Percentiles rank a stretch among this genome's conserved stretches.
Conservation (phyloP, 2,888 invertebrate species). For the Sylvicola cinctus region DNA sequence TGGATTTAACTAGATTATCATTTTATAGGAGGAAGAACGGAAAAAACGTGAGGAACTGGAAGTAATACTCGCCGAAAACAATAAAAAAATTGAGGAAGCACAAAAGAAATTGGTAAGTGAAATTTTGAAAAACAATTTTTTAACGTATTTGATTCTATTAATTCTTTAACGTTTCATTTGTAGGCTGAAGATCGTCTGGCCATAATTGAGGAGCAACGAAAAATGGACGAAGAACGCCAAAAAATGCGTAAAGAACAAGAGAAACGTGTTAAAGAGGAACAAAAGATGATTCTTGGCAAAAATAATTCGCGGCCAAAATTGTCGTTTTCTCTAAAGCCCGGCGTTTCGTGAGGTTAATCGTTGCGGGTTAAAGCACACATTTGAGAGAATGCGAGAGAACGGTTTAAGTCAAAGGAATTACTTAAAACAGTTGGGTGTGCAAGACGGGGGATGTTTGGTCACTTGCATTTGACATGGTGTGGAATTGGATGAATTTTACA, state of each 20-base stretch:
- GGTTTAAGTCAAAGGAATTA: background rate
- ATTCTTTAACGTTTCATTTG: conserved; percentile 10
- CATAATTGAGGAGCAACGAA: conserved; percentile 90
- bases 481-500: no score
- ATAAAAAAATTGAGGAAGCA: conserved; percentile 91
- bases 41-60: conserved; percentile 90
- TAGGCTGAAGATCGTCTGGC: conserved; percentile 93
- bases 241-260: conserved; percentile 85
- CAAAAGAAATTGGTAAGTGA: conserved; percentile 79
- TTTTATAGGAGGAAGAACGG: conserved; percentile 91
- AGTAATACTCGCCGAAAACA: conserved; percentile 93
- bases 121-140: conserved; percentile 1
- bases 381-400: background rate
- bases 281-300: conserved; percentile 92
- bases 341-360: conserved; percentile 29
- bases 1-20: background rate
- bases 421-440: no score
- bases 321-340: conserved; percentile 73
- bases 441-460: no score
- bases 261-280: conserved; percentile 80
- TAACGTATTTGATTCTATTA: conserved; percentile 2
- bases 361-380: conserved; percentile 20
- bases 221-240: conserved; percentile 89
- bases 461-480: no score
- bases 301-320: conserved; percentile 91